phyloP scores from a whole-genome alignment of 2,113 vertebrate genomes.

The Erythrolamprus reginae region DNA sequence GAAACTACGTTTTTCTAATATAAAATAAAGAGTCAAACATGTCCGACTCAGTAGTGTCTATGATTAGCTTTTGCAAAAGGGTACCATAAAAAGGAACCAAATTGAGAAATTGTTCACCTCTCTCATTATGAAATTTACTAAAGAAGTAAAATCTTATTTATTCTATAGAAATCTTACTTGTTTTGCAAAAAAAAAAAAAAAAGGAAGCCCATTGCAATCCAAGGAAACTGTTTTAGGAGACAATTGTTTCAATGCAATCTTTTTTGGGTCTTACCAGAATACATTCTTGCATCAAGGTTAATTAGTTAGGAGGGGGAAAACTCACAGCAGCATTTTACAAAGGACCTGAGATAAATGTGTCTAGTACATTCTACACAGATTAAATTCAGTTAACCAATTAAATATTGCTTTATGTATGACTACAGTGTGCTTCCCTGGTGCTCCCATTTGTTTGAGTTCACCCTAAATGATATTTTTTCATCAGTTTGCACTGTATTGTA shows the following conservation, averaged over 20 bases:
- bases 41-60: not conserved
- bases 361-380: rapidly evolving
- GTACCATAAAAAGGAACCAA: not conserved
- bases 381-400: not conserved
- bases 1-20: not conserved
- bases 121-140: not conserved
- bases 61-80: not conserved
- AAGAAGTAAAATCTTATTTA: not conserved
- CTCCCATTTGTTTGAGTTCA: not conserved
- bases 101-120: not conserved
- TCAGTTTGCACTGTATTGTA: not conserved
- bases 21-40: not conserved
- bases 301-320: rapidly evolving
- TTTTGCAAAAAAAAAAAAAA: not conserved
- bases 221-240: not conserved
- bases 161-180: not conserved
- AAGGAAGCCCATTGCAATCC: not conserved
- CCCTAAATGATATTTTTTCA: slow-evolving; percentile 7
- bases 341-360: not conserved
- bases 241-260: not conserved
- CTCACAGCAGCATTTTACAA: rapidly evolving
- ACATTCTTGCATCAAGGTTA: slow-evolving; percentile 20
- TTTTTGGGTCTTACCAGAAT: slow-evolving; percentile 3
- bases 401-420: not conserved
- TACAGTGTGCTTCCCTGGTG: not conserved